These are phyloP conservation scores for Lacanobia oleracea DNA, from an alignment of 2,888 invertebrate species.

Conservation along the genomic window DNA sequence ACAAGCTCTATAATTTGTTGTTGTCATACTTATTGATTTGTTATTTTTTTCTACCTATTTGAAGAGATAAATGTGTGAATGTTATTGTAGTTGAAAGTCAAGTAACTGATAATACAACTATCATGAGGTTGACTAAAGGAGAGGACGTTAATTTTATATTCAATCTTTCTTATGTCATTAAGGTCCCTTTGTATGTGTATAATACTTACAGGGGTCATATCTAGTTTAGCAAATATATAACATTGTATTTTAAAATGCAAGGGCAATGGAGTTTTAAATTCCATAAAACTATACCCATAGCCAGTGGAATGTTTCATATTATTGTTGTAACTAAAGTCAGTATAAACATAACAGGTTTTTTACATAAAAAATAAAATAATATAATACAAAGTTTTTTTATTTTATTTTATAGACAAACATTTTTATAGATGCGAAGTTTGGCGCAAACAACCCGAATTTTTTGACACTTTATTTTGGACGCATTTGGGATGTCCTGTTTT, in stretches of 20 bases:
- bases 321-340: conserved; percentile 1
- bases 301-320: not conserved
- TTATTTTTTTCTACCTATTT: conserved; percentile 29
- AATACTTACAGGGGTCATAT: conserved; percentile 12
- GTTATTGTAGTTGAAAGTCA: conserved; percentile 40
- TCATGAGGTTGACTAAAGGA: conserved; percentile 9
- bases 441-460: no score
- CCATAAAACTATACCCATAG: not conserved
- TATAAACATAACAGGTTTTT: not conserved
- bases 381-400: not conserved
- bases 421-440: not conserved
- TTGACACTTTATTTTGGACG: not conserved
- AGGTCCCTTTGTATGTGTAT: not conserved
- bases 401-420: not conserved
- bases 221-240: not conserved
- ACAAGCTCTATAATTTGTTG: conserved; percentile 90
- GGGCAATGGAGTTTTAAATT: not conserved
- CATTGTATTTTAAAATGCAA: conserved; percentile 3
- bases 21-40: conserved; percentile 15
- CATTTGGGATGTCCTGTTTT: no score
- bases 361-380: not conserved
- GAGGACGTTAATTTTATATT: conserved; percentile 10
- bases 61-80: conserved; percentile 26
- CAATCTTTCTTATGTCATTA: conserved; percentile 13
- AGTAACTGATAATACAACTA: conserved; percentile 34